Percentiles rank a stretch among this genome's conserved stretches.
These are phyloP conservation scores for Orestias chungarensis DNA, from an alignment of 2,797 vertebrate species.

Conservation along the genomic window DNA sequence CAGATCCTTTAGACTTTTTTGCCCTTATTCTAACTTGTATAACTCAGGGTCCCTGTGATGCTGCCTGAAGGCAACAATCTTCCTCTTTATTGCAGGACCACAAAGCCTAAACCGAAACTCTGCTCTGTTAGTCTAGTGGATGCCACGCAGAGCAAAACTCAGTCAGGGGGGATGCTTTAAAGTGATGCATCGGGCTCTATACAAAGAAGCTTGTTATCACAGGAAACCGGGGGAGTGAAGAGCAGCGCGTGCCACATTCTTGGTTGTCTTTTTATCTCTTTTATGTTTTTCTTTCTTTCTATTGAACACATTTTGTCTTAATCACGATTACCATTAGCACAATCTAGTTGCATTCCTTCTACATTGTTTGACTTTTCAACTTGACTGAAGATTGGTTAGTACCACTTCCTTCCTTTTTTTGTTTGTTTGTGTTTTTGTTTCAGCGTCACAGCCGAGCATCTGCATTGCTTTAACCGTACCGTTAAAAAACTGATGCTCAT, in stretches of 20 bases:
- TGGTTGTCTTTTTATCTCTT: background rate
- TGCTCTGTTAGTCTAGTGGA: conserved; percentile 30
- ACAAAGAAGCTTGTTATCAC: conserved; percentile 35
- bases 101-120: conserved; percentile 43
- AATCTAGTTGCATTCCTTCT: background rate
- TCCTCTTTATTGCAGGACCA: conserved; percentile 41
- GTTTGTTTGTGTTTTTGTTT: too few species aligned
- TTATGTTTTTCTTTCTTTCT: too few species aligned
- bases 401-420: conserved; percentile 81
- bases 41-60: conserved; percentile 54
- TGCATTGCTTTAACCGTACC: conserved; percentile 38
- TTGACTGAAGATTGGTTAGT: conserved; percentile 36
- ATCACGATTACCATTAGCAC: conserved; percentile 16
- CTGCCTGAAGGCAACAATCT: conserved; percentile 47
- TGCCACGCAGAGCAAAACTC: conserved; percentile 24
- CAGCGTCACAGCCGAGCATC: conserved; percentile 16
- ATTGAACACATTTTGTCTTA: conserved; percentile 9
- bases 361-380: conserved; percentile 16
- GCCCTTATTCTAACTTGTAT: conserved; percentile 32
- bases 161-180: conserved; percentile 12
- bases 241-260: conserved; percentile 2
- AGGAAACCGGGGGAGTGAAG: conserved; percentile 33
- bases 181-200: conserved; percentile 6
- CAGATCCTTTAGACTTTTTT: conserved; percentile 41
- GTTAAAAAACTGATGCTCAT: conserved; percentile 29